Evolutionary conservation across 2,113 vertebrate genomes (phyloP).

Genomic region (Haemorhous mexicanus): DNA sequence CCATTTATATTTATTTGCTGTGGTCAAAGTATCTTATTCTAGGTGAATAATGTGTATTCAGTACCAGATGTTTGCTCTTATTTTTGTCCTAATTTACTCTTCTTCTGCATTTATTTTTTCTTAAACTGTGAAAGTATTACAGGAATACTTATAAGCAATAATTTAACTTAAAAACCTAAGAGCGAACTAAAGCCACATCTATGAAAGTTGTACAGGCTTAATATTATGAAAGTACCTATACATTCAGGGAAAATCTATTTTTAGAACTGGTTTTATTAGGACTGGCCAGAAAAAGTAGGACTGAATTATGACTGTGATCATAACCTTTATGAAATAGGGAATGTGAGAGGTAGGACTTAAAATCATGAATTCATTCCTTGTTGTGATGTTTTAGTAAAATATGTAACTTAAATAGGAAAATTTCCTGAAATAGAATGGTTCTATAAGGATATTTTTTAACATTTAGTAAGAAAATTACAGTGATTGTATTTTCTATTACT

Average conservation of each 20-base stretch:
- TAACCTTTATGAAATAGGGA: background rate
- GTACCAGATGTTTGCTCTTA: background rate
- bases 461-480: background rate
- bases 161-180: background rate
- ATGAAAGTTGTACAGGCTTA: background rate
- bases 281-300: background rate
- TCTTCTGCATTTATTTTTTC: background rate
- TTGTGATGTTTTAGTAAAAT: background rate
- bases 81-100: background rate
- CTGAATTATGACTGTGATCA: background rate
- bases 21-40: background rate
- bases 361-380: background rate
- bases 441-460: background rate
- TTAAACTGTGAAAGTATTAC: background rate
- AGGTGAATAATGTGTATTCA: background rate
- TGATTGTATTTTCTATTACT: background rate
- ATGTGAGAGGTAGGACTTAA: background rate
- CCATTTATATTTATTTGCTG: constrained; percentile 27
- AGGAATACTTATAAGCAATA: background rate
- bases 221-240: background rate
- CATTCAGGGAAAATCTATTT: background rate
- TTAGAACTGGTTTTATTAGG: background rate
- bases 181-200: background rate
- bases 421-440: background rate
- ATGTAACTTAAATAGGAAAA: background rate